Percentiles rank a stretch among this genome's conserved stretches.
These are phyloP conservation scores for Molossus molossus DNA, from an alignment of 2,797 vertebrate genomes.

Conservation along the genomic window DNA sequence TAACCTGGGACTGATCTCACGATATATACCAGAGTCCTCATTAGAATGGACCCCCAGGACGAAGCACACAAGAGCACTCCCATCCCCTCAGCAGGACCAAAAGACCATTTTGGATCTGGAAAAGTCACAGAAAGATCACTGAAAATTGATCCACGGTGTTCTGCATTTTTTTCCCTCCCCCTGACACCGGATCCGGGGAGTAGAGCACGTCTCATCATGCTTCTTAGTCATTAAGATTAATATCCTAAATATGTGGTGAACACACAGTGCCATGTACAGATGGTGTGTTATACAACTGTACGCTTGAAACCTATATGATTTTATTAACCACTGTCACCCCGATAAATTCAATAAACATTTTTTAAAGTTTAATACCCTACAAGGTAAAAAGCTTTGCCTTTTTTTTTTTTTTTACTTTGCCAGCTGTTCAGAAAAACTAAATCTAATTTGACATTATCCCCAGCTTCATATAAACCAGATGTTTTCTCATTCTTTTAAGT, in stretches of 20 bases:
- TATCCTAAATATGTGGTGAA: background rate
- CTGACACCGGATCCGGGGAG: background rate
- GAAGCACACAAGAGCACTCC: background rate
- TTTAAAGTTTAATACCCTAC: background rate
- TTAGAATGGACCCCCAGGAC: background rate
- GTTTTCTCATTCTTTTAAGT: background rate
- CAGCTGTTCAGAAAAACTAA: conserved; percentile 21
- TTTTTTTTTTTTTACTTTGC: background rate
- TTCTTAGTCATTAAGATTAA: background rate
- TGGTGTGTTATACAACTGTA: background rate
- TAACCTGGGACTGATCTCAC: background rate
- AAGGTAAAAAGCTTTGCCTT: background rate
- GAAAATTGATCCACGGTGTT: background rate
- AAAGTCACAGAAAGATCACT: background rate
- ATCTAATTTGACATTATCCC: background rate
- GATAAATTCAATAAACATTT: background rate
- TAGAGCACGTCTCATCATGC: background rate
- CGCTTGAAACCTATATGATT: background rate
- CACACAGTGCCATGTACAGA: background rate
- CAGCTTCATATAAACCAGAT: conserved; percentile 18
- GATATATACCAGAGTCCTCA: background rate
- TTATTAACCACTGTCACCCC: background rate
- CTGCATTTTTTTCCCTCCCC: conserved; percentile 17
- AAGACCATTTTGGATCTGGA: background rate
- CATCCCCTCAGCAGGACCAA: background rate